These are phyloP conservation scores for Cardiocondyla obscurior DNA, from an alignment of 1,140 invertebrate genomes.

Conservation along the genomic window DNA sequence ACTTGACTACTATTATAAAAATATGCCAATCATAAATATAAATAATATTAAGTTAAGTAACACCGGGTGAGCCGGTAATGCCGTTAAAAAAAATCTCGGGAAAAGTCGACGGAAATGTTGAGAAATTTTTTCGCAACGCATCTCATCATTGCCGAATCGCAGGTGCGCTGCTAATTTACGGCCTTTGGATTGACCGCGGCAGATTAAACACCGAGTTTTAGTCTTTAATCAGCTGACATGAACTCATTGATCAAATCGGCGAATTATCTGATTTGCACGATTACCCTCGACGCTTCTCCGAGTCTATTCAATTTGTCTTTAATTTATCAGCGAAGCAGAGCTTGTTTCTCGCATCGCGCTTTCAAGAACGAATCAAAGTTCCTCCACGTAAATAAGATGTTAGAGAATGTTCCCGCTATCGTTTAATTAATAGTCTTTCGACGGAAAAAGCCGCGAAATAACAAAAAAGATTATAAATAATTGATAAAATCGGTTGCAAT, in stretches of 20 bases:
- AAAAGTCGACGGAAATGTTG: neutral
- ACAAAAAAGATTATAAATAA: neutral
- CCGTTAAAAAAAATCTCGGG: neutral
- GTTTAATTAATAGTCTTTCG: conserved; percentile 42
- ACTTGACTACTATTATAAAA: neutral
- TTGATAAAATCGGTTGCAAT: neutral
- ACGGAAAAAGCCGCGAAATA: neutral
- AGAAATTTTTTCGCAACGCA: neutral
- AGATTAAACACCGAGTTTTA: conserved; percentile 45
- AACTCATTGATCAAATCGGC: conserved; percentile 63
- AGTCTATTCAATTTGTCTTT: conserved; percentile 53
- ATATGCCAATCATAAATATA: neutral
- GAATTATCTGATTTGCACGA: conserved; percentile 62
- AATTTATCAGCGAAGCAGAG: conserved; percentile 51
- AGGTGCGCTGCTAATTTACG: conserved; percentile 28
- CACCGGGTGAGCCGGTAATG: neutral
- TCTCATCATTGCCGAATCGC: neutral
- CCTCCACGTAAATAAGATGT: neutral
- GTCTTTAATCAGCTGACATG: conserved; percentile 54
- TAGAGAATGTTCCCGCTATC: neutral
- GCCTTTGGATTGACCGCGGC: conserved; percentile 7
- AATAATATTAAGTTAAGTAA: neutral
- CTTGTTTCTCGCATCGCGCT: conserved; percentile 13
- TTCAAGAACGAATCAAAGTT: conserved; percentile 7
- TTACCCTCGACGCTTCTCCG: conserved; percentile 4